phyloP scores from a whole-genome alignment of 2,888 invertebrate genomes.

The Galeruca laticollis region DNA sequence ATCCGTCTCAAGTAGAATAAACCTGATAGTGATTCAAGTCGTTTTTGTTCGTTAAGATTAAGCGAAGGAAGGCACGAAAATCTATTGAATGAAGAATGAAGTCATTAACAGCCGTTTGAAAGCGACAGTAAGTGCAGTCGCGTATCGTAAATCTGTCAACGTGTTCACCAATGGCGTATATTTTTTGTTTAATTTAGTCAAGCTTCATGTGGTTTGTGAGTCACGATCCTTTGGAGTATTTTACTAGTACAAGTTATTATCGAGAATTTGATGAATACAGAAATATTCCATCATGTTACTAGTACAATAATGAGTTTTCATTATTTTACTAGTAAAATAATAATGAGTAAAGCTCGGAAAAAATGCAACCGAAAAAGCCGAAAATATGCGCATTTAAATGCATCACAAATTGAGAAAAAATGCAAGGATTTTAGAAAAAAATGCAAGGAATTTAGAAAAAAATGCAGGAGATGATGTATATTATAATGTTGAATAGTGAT shows the following conservation, averaged over 20 bases:
- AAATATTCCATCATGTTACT: too few relatives aligned
- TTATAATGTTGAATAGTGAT: too few relatives aligned
- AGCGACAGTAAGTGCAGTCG: constrained; percentile 40
- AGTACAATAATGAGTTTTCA: too few relatives aligned
- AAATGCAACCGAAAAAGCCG: too few relatives aligned
- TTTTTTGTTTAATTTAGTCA: constrained; percentile 21
- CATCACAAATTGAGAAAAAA: too few relatives aligned
- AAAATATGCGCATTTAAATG: too few relatives aligned
- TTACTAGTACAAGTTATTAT: background rate
- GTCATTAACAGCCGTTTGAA: constrained; percentile 40
- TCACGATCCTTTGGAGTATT: background rate
- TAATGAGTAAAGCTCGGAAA: too few relatives aligned
- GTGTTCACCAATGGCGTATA: constrained; percentile 32
- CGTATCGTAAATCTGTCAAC: constrained; percentile 40
- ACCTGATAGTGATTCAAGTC: background rate
- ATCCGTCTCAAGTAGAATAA: background rate
- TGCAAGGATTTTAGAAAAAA: too few relatives aligned
- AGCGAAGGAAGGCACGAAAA: constrained; percentile 36
- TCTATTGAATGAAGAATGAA: constrained; percentile 38
- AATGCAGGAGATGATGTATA: too few relatives aligned
- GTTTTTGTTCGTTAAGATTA: constrained; percentile 3
- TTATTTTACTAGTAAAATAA: too few relatives aligned
- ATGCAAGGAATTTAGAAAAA: too few relatives aligned
- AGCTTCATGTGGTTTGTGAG: background rate
- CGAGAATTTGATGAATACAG: too few relatives aligned